phyloP scores from a whole-genome alignment of 2,888 invertebrate genomes.

The Torymus auratus region DNA sequence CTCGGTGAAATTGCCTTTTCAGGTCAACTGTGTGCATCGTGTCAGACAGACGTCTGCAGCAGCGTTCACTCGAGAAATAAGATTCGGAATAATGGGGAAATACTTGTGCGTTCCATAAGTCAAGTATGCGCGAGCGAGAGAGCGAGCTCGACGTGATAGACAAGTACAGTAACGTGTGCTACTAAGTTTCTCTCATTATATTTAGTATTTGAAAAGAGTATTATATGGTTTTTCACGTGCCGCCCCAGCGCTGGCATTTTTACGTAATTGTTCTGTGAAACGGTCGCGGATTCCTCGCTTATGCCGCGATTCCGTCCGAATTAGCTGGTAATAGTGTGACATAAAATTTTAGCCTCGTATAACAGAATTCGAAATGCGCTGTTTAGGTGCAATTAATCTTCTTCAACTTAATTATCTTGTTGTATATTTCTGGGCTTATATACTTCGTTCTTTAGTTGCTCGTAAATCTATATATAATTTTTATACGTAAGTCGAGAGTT shows the following conservation, averaged over 20 bases:
- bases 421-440: too few species aligned
- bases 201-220: conserved; percentile 12
- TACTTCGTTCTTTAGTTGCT: too few species aligned
- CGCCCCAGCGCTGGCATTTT: neutral
- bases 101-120: conserved; percentile 12
- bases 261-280: neutral
- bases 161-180: conserved; percentile 16
- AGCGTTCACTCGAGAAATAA: conserved; percentile 1
- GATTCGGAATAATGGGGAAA: conserved; percentile 29
- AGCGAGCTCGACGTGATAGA: neutral
- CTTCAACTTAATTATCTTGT: too few species aligned
- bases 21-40: conserved; percentile 22
- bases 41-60: conserved; percentile 12
- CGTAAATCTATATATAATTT: too few species aligned
- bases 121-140: neutral
- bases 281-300: neutral
- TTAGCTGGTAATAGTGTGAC: too few species aligned
- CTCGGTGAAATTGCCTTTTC: conserved; percentile 26
- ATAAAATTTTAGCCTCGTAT: too few species aligned
- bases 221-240: neutral
- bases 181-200: conserved; percentile 15
- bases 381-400: too few species aligned
- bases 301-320: too few species aligned
- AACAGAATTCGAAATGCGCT: too few species aligned
- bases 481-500: too few species aligned